Percentiles rank a stretch among this genome's conserved stretches.
These are phyloP conservation scores for Loris lydekkerianus DNA, from an alignment of 2,797 vertebrate genomes.

Conservation along the genomic window DNA sequence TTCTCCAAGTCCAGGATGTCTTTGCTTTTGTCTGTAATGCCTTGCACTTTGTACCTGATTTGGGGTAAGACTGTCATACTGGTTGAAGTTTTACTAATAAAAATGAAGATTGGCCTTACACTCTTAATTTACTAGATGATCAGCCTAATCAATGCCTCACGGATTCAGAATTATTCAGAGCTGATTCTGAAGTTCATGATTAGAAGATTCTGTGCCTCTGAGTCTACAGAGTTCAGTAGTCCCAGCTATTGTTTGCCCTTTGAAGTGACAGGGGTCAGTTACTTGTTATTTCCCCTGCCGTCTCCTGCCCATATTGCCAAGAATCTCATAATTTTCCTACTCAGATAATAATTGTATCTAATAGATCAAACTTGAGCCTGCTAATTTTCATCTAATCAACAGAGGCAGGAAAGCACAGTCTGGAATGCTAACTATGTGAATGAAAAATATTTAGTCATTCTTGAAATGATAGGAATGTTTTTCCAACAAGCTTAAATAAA, in stretches of 20 bases:
- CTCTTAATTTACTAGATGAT: accelerated
- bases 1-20: not conserved
- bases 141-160: not conserved
- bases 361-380: constrained; percentile 83
- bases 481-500: constrained; percentile 93
- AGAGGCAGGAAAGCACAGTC: constrained; percentile 86
- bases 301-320: not conserved
- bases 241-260: not conserved
- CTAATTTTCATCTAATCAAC: constrained; percentile 91
- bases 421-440: constrained; percentile 92
- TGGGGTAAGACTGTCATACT: not conserved
- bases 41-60: not conserved
- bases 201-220: not conserved
- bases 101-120: not conserved
- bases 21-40: not conserved
- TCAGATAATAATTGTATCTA: constrained; percentile 76
- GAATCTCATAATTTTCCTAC: constrained; percentile 69
- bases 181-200: not conserved
- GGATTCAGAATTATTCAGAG: not conserved
- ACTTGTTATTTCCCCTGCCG: not conserved
- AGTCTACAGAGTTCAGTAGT: not conserved
- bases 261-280: not conserved
- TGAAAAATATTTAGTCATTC: constrained; percentile 93
- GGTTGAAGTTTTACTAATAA: not conserved
- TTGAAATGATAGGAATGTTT: constrained; percentile 94